Base-by-base conservation (phyloP, 2,113 vertebrate genomes). In the Elachura formosa region DNA sequence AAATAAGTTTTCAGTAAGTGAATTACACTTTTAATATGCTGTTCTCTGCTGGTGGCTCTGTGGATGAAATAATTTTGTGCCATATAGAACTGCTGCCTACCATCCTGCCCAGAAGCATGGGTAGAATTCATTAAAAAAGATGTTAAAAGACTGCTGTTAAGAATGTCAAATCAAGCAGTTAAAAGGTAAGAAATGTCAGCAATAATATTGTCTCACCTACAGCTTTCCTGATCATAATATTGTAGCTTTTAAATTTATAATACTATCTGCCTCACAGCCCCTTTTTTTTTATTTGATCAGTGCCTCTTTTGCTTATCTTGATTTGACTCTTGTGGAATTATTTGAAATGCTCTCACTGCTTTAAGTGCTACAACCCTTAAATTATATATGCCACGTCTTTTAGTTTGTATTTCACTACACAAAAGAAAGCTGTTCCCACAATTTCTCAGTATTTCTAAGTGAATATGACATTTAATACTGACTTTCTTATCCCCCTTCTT, bases 1-100 rank as follows among this genome's bases (percentile, higher is more conserved):
- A n/a, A n/a, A n/a, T n/a, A 80, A 43, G 12, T 77, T 88, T 94
- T 94, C 45, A 84, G 66, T 38, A 82, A 79, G 67, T 87, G 91
- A 97, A 90, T 96, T 94, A 87, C 54, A 45, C 43, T 93, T 96
- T 95, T 93, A 96, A 94, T 96, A 96, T 54, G 46, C 38, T 85
- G 21, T 63, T 94, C 74, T 85, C 78, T 90, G 81, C 71, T 4
- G 0, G 63, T 46, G 34, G 78, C 34, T 89, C 55, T 59, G 33
- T 55, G 46, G 59, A 66, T 93, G 51, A 91, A 94, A 91, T 83
- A 45, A 49, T 80, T 87, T 91, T 79, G 43, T 91, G 41, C 29
- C 26, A 12, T 41, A 40, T 34, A 94, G 82, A 92, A 71, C 25
- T 89, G 41, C 36, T 90, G 61, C 51, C 58, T 84, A 43, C 38